Evolutionary conservation across 2,113 vertebrate genomes (phyloP).

Genomic region (Hystrix cristata): DNA sequence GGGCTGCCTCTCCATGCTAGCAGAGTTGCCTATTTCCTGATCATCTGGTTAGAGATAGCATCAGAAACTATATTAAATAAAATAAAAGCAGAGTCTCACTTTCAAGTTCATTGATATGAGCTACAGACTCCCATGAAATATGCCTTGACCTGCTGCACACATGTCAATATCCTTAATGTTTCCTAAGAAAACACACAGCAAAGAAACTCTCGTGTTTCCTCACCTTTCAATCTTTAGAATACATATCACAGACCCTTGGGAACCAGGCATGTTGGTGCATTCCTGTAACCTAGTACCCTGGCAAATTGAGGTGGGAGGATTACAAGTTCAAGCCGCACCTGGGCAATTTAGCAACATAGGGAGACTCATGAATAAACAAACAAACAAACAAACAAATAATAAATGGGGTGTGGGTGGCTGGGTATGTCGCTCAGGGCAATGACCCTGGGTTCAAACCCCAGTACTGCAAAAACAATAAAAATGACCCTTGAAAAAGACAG

Average conservation of each 20-base stretch:
- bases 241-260: background rate
- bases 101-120: background rate
- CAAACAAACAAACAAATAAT: background rate
- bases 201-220: background rate
- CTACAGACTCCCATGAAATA: background rate
- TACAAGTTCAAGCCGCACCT: background rate
- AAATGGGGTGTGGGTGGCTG: background rate
- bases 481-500: background rate
- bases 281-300: background rate
- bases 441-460: background rate
- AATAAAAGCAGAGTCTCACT: background rate
- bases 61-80: background rate
- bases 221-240: constrained; percentile 19
- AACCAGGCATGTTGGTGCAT: background rate
- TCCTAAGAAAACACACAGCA: background rate
- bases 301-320: background rate
- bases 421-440: background rate
- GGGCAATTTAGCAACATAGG: background rate
- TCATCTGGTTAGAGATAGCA: background rate
- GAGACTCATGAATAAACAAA: background rate
- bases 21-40: constrained; percentile 2
- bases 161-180: background rate
- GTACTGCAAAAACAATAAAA: background rate
- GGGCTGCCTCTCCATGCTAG: background rate
- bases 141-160: background rate